Evolutionary conservation across 2,888 invertebrate species (phyloP).

Genomic region (Hofmannophila pseudospretella): DNA sequence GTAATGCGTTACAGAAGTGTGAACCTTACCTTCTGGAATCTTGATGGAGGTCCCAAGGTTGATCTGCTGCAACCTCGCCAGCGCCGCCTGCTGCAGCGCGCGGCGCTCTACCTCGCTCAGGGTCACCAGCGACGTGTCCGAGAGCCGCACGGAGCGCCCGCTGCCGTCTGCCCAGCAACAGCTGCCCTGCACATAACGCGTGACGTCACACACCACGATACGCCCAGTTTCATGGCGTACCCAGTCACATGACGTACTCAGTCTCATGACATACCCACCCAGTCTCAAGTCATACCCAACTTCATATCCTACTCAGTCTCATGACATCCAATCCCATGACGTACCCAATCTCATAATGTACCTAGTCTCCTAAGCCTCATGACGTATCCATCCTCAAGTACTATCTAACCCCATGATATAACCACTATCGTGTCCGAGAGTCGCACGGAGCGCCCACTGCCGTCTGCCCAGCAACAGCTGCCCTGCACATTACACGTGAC

Average conservation of each 20-base stretch:
- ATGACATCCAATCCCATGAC: no score
- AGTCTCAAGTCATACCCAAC: no score
- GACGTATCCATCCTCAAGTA: no score
- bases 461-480: constrained; percentile 87
- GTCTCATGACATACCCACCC: no score
- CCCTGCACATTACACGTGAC: constrained; percentile 81
- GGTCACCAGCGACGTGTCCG: constrained; percentile 83
- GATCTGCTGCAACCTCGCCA: constrained; percentile 90
- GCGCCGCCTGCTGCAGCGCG: constrained; percentile 90
- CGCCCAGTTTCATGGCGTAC: no score
- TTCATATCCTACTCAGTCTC: no score
- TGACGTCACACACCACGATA: constrained; percentile 59
- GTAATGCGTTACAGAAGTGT: no score
- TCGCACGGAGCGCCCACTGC: constrained; percentile 82
- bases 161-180: constrained; percentile 87
- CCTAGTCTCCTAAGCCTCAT: no score
- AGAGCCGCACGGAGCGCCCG: constrained; percentile 83
- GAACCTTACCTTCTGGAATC: constrained; percentile 85
- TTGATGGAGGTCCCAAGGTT: constrained; percentile 89
- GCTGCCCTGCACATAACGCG: constrained; percentile 83
- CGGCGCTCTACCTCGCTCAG: constrained; percentile 88
- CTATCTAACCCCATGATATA: no score
- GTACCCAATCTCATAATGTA: no score
- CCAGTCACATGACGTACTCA: no score
- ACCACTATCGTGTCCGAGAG: constrained; percentile 85